phyloP scores from a whole-genome alignment of 1,140 invertebrate species.

The Sipha flava region DNA sequence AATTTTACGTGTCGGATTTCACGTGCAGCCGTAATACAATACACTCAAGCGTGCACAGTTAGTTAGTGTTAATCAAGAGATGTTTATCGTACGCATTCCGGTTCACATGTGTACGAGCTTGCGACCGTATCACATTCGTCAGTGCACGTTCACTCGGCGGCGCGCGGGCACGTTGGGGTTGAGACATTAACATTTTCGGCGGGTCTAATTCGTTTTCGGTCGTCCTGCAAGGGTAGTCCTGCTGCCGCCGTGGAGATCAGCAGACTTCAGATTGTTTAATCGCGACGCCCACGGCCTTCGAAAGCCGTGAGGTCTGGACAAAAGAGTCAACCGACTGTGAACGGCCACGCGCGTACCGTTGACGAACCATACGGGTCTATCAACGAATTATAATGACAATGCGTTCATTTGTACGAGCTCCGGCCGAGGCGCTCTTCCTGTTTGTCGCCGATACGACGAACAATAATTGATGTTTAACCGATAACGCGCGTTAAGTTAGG shows the following conservation, averaged over 20 bases:
- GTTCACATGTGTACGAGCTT: neutral
- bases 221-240: neutral
- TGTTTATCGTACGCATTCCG: neutral
- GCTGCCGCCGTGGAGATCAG: neutral
- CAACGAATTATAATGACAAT: too few species aligned
- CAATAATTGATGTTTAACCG: too few species aligned
- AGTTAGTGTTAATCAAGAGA: constrained; percentile 12
- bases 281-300: neutral
- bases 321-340: neutral
- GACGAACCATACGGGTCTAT: too few species aligned
- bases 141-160: neutral
- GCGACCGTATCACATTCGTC: neutral
- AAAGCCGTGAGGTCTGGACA: neutral
- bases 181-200: constrained; percentile 4
- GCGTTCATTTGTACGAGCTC: too few species aligned
- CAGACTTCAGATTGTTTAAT: neutral
- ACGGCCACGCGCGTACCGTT: neutral
- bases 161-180: neutral
- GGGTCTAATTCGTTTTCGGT: constrained; percentile 1
- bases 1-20: neutral
- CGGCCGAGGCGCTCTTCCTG: too few species aligned
- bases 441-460: too few species aligned
- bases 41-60: neutral
- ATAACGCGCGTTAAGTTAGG: too few species aligned
- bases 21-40: neutral